phyloP scores from a whole-genome alignment of 37 sponge, comb jelly and placozoan species.

The Geodia barretti region DNA sequence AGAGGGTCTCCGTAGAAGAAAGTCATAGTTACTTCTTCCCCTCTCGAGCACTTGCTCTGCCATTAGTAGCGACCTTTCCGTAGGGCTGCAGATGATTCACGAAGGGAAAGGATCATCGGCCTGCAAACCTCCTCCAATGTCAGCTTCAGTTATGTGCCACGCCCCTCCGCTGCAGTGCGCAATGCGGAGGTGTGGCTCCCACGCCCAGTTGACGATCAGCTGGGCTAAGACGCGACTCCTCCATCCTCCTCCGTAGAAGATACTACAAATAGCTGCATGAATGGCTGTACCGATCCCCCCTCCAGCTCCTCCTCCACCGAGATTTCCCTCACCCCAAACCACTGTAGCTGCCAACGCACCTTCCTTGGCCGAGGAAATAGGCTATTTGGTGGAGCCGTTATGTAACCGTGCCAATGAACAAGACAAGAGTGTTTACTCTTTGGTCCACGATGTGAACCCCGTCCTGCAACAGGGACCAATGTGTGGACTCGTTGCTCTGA shows the following conservation, averaged over 20 bases:
- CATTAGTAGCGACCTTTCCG: too few species aligned
- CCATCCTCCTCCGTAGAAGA: not conserved
- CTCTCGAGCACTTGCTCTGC: too few species aligned
- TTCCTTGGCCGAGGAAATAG: not conserved
- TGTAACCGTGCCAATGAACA: not conserved
- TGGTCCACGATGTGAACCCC: conserved; percentile 4
- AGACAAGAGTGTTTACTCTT: not conserved
- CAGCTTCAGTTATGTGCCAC: too few species aligned
- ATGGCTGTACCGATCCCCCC: not conserved
- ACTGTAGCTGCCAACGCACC: too few species aligned
- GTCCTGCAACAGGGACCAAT: conserved; percentile 54
- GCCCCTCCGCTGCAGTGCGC: too few species aligned
- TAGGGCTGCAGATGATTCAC: too few species aligned
- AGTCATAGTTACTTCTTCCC: conserved; percentile 29
- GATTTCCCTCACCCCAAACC: too few species aligned
- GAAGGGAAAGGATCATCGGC: too few species aligned
- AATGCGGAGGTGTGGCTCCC: too few species aligned
- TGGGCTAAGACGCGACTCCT: not conserved
- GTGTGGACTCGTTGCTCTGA: conserved; percentile 57
- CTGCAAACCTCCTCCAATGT: too few species aligned
- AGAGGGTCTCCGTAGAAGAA: conserved; percentile 44
- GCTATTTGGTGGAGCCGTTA: not conserved
- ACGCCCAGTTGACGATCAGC: too few species aligned
- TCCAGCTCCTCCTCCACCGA: not conserved
- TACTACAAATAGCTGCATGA: not conserved